Evolutionary conservation across 2,797 vertebrate species (phyloP).

Genomic region (Mastacembelus armatus): DNA sequence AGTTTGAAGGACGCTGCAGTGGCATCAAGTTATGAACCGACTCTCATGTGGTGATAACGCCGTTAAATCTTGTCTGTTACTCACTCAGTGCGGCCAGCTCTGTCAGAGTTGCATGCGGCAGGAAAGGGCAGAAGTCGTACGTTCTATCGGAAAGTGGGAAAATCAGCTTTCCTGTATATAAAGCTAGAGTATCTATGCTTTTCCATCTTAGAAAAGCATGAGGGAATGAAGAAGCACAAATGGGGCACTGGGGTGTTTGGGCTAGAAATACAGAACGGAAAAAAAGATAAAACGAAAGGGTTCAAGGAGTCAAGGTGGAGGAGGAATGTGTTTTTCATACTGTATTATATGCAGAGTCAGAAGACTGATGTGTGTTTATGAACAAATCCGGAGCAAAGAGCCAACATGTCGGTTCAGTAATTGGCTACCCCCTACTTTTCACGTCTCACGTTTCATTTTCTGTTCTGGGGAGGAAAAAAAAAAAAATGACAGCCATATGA

Average conservation of each 20-base stretch:
- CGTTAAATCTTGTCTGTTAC: constrained; percentile 16
- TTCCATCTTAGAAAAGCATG: background rate
- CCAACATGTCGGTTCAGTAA: constrained; percentile 6
- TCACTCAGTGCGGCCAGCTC: constrained; percentile 1
- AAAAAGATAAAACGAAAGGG: background rate
- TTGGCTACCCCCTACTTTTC: too few species aligned
- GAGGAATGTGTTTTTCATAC: background rate
- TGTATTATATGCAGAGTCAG: background rate
- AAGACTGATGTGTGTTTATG: background rate
- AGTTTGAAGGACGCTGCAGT: constrained; percentile 18
- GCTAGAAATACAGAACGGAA: background rate
- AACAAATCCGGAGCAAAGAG: constrained; percentile 4
- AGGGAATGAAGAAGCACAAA: background rate
- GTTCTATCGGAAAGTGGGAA: background rate
- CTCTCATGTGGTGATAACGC: background rate
- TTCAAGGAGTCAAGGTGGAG: background rate
- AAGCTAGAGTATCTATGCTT: background rate
- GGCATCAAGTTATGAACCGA: constrained; percentile 2
- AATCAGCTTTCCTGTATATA: background rate
- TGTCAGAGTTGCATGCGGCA: constrained; percentile 19
- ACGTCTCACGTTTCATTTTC: constrained; percentile 13
- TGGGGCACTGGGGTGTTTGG: background rate
- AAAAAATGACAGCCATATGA: background rate
- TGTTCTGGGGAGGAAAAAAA: background rate
- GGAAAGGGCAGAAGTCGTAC: constrained; percentile 13